Evolutionary conservation across 2,113 vertebrate genomes (phyloP).

Genomic region (Zosterops borbonicus): DNA sequence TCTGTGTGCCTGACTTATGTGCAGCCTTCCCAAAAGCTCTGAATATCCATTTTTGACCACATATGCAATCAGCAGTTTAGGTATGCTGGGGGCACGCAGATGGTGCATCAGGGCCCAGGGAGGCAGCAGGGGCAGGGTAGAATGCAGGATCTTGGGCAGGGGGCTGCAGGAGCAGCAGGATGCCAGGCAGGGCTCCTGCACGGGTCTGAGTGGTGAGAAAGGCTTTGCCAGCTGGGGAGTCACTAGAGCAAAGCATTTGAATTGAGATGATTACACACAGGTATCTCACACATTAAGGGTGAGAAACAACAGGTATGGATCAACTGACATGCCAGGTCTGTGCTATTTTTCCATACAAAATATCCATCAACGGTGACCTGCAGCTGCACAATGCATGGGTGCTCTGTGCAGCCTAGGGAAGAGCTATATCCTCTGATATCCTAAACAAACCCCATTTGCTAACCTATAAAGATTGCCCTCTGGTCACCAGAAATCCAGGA

Average conservation of each 20-base stretch:
- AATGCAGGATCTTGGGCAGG: background rate
- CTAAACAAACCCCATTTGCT: background rate
- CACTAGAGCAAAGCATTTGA: background rate
- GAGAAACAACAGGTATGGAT: background rate
- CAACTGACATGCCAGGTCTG: background rate
- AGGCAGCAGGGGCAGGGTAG: background rate
- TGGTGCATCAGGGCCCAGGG: accelerated
- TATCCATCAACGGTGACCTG: background rate
- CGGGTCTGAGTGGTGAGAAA: background rate
- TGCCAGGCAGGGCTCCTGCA: background rate
- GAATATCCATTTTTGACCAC: background rate
- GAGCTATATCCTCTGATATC: background rate
- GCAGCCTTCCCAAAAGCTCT: background rate
- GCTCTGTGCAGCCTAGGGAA: background rate
- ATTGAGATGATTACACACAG: background rate
- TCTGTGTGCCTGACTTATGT: accelerated
- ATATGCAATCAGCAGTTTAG: accelerated
- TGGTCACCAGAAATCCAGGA: background rate
- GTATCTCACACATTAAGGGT: background rate
- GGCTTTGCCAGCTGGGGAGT: background rate
- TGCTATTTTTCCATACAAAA: background rate
- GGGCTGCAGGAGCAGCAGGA: background rate
- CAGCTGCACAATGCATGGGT: background rate
- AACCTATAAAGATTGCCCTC: background rate
- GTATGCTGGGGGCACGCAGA: background rate